Base-by-base conservation (phyloP, 2,113 vertebrate genomes). In the Formicarius rufipectus region DNA sequence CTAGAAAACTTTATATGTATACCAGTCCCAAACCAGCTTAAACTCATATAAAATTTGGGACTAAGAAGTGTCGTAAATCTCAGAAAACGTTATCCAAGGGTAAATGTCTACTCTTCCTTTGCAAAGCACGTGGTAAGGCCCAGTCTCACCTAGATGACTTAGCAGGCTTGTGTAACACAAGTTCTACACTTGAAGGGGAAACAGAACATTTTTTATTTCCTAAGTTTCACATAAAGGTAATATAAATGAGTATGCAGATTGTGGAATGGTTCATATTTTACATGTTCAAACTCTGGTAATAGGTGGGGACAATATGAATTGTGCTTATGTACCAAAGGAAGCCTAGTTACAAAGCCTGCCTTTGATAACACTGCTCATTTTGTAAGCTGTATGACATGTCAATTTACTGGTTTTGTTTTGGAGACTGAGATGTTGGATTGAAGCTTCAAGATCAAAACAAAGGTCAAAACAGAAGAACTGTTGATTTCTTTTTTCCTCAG, bases 311-410 rank as follows among this genome's bases (percentile, higher is more conserved):
- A 92, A 91, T 94, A 97, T 97, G 97, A 97, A 97, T 97, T 96
- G 96, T 95, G 79, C 84, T 82, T 80, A 18, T 86, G 94, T 97
- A 92, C 94, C 0, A 4, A 97, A 67, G 0, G 5, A 81, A 94
- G 93, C 87, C 84, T 92, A 10, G 93, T 63, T 91, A 33, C 91
- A 55, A 39, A 83, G 82, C 79, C 85, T 87, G 75, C 74, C 83
- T 95, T 97, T 94, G 94, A 97, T 97, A 97, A 97, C 94, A 96
- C 79, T 91, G 59, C 95, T 97, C 96, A 97, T 97, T 97, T 97
- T 96, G 73, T 95, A 97, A 93, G 90, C 96, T 95, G 14, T 67
- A 44, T 97, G 97, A 97, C 97, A 97, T 94, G 95, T 96, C 96
- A 96, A 97, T 97, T 97, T 97, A 82, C 95, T 92, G 72, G 80